Base-by-base conservation (phyloP, 2,797 vertebrate species). In the Pipistrellus nathusii region DNA sequence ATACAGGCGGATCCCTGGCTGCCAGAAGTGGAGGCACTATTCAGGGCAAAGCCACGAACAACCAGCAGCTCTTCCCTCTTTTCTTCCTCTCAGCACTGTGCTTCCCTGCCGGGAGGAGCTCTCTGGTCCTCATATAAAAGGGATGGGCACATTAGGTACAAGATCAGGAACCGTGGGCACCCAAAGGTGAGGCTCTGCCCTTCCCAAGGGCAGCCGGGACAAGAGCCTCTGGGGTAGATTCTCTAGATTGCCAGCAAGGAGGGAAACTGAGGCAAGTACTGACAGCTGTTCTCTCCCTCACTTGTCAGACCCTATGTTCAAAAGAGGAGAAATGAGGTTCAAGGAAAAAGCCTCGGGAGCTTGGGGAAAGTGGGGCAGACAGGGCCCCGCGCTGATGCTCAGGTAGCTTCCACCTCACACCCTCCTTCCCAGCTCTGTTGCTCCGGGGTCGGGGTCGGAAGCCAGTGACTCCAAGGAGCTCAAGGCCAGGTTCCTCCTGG, bases 71-170 rank as follows among this genome's bases (percentile, higher is more conserved):
- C 51, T 73, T 44, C 21, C 11, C 27, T 41, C 27, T n/a, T 73
- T 10, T 14, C 27, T 21, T 17, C 59, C n/a, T 38, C 53, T 32
- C 21, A 9, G 59, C 76, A 53, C 69, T 1, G 23, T 3, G 8
- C 32, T 48, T 73, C 71, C 38, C 85, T 38, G 38, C 55, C n/a
- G 6, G 27, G 25, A 35, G 53, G 91, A 85, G 94, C 68, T 41
- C 77, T 69, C 83, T 85, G 73, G 44, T n/a, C 59, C 46, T 55
- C 38, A 15, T 23, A 13, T 21, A 11, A 18, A 88, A 88, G 17
- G 35, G 20, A 59, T 85, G 48, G 64, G 30, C 35, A 25, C 21
- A 0, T 32, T 25, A 35, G 64, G 55, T 76, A 17, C 25, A 25
- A 51, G 8, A 23, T 20, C 41, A 51, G 57, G 23, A 66, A 80